These are phyloP conservation scores for Polietes domitor DNA, from an alignment of 2,888 invertebrate genomes.

Conservation along the genomic window DNA sequence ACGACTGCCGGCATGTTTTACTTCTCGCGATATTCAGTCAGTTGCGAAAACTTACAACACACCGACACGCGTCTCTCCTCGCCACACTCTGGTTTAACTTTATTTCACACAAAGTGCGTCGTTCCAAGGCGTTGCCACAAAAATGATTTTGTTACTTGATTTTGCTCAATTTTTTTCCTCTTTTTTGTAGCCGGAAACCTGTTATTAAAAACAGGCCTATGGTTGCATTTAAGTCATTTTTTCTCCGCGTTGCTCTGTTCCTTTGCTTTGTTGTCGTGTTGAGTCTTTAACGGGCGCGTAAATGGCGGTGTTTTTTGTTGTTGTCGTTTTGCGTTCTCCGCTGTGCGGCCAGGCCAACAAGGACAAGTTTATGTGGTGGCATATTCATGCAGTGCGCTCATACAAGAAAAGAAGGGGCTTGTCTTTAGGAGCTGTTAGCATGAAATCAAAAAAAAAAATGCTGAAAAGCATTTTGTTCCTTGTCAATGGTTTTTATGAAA, in stretches of 20 bases:
- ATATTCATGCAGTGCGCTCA: neutral
- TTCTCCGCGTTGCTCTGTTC: slow-evolving; percentile 12
- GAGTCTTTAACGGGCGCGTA: slow-evolving; percentile 44
- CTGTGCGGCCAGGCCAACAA: slow-evolving; percentile 38
- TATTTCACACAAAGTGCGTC: slow-evolving; percentile 63
- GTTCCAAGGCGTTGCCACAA: slow-evolving; percentile 63
- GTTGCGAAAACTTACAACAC: slow-evolving; percentile 18
- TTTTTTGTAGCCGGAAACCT: slow-evolving; percentile 58
- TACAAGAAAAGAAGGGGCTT: slow-evolving; percentile 26
- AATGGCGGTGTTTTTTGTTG: slow-evolving; percentile 26
- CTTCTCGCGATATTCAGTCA: slow-evolving; percentile 1
- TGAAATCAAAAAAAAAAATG: neutral
- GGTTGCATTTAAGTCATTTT: slow-evolving; percentile 59
- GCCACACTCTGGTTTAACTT: slow-evolving; percentile 29
- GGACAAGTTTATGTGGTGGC: slow-evolving; percentile 62
- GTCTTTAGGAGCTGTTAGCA: slow-evolving; percentile 5
- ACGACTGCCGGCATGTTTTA: slow-evolving; percentile 37
- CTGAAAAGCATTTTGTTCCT: slow-evolving; percentile 32
- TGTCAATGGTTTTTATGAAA: slow-evolving; percentile 22
- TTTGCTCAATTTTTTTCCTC: too few species aligned
- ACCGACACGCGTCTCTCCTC: neutral
- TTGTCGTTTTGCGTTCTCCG: neutral
- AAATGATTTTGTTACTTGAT: slow-evolving; percentile 65
- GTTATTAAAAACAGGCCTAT: slow-evolving; percentile 66
- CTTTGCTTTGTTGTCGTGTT: neutral